Evolutionary conservation across 2,888 invertebrate genomes (phyloP).

Genomic region (Dryomyza anilis): DNA sequence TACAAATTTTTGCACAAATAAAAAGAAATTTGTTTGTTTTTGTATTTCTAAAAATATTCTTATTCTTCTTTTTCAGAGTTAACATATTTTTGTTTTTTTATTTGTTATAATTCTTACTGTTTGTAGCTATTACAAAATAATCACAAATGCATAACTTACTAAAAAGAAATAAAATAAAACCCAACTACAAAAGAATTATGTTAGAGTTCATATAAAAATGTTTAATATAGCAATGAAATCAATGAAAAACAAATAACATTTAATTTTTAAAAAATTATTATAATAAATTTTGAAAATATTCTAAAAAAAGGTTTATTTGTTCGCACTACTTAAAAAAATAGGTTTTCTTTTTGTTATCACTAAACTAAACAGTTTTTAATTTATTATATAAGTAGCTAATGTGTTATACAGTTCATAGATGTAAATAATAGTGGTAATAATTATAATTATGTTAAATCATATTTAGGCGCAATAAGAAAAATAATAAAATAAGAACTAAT

Average conservation of each 20-base stretch:
- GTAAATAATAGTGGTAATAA: neutral
- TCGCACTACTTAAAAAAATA: constrained; percentile 9
- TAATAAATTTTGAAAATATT: constrained; percentile 1
- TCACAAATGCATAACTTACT: constrained; percentile 52
- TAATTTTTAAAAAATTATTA: neutral
- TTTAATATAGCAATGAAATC: neutral
- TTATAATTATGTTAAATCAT: neutral
- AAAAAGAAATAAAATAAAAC: constrained; percentile 7
- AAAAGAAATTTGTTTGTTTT: constrained; percentile 8
- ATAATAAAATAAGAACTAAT: neutral
- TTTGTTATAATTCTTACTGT: constrained; percentile 33
- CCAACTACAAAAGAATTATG: neutral
- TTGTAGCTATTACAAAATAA: constrained; percentile 52
- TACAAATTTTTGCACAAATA: neutral
- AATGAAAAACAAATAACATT: constrained; percentile 11
- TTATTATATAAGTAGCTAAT: neutral
- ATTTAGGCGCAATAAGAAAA: constrained; percentile 1
- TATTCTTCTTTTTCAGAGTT: constrained; percentile 19
- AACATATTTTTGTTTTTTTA: too few species aligned
- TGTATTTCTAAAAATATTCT: constrained; percentile 22
- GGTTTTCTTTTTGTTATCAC: neutral
- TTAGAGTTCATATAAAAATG: neutral
- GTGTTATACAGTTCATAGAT: constrained; percentile 12
- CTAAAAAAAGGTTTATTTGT: constrained; percentile 5
- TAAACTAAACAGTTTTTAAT: neutral